Evolutionary conservation across 2,797 vertebrate species (phyloP).

Genomic region (Serranus cabrilla): DNA sequence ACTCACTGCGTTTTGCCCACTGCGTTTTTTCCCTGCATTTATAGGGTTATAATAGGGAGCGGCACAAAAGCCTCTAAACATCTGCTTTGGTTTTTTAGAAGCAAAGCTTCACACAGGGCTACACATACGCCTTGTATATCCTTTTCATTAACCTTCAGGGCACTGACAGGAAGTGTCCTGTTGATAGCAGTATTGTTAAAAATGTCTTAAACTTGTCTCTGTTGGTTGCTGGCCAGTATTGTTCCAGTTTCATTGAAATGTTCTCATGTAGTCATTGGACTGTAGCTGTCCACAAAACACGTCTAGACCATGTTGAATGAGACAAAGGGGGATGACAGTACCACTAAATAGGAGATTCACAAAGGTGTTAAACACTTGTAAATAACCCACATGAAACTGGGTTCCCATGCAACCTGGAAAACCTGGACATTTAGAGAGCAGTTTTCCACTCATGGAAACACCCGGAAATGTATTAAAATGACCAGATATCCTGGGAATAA

Average conservation of each 20-base stretch:
- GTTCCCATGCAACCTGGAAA: no score
- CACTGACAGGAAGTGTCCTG: constrained; percentile 66
- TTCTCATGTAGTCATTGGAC: constrained; percentile 50
- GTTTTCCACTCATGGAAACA: no score
- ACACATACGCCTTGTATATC: constrained; percentile 42
- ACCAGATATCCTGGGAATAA: no score
- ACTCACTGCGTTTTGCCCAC: constrained; percentile 45
- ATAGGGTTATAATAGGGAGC: constrained; percentile 64
- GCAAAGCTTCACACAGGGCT: constrained; percentile 51
- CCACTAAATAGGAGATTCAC: constrained; percentile 11
- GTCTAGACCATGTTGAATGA: constrained; percentile 19
- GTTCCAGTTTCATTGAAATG: constrained; percentile 64
- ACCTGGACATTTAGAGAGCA: no score
- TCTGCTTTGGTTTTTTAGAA: constrained; percentile 74
- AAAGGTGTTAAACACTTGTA: constrained; percentile 16
- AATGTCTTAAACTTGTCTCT: constrained; percentile 60
- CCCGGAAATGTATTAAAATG: no score
- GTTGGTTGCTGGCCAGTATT: constrained; percentile 46
- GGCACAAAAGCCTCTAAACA: constrained; percentile 70
- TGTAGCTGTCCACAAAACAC: constrained; percentile 9
- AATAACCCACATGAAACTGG: not conserved
- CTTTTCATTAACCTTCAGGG: constrained; percentile 73
- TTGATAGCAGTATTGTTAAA: constrained; percentile 68
- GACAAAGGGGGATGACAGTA: constrained; percentile 4
- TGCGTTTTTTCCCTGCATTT: constrained; percentile 64